Percentiles rank a stretch among this genome's conserved stretches.
phyloP scores from a whole-genome alignment of 2,888 invertebrate genomes.

The Liposcelis brunnea region DNA sequence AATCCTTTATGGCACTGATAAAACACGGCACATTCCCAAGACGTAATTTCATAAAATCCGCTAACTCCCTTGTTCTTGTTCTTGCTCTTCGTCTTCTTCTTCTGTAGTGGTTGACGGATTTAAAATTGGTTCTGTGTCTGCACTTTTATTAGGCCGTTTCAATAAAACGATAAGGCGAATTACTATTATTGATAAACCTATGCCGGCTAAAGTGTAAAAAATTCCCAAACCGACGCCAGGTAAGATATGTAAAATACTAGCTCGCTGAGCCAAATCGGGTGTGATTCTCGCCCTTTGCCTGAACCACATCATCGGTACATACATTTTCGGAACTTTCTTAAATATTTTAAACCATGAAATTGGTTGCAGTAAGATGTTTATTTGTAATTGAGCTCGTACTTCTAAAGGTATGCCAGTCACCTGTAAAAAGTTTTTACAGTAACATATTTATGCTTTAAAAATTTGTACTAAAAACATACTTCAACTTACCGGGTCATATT shows the following conservation, averaged over 20 bases:
- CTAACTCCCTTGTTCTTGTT: too few species aligned
- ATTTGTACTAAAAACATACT: constrained; percentile 2
- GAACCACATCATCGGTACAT: constrained; percentile 65
- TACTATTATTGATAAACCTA: constrained; percentile 26
- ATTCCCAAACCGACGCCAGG: constrained; percentile 35
- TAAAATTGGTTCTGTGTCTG: constrained; percentile 14
- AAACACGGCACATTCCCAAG: too few species aligned
- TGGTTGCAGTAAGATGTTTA: constrained; percentile 43
- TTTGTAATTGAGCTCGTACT: constrained; percentile 54
- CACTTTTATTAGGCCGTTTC: constrained; percentile 16
- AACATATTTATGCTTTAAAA: too few species aligned
- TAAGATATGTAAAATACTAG: constrained; percentile 35
- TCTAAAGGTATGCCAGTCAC: constrained; percentile 54
- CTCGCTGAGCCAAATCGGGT: constrained; percentile 35
- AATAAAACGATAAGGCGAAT: constrained; percentile 23
- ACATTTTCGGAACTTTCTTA: constrained; percentile 31
- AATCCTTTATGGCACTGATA: too few species aligned
- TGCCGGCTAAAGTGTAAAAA: constrained; percentile 32
- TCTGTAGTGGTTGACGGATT: background rate
- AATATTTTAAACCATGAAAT: constrained; percentile 34
- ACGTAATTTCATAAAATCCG: too few species aligned
- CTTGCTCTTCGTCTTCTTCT: too few species aligned
- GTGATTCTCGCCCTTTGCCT: constrained; percentile 43
- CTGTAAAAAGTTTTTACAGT: constrained; percentile 20
- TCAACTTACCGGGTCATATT: constrained; percentile 45